These are phyloP conservation scores for Cacatua alba DNA, from an alignment of 2,113 vertebrate species.

Conservation along the genomic window DNA sequence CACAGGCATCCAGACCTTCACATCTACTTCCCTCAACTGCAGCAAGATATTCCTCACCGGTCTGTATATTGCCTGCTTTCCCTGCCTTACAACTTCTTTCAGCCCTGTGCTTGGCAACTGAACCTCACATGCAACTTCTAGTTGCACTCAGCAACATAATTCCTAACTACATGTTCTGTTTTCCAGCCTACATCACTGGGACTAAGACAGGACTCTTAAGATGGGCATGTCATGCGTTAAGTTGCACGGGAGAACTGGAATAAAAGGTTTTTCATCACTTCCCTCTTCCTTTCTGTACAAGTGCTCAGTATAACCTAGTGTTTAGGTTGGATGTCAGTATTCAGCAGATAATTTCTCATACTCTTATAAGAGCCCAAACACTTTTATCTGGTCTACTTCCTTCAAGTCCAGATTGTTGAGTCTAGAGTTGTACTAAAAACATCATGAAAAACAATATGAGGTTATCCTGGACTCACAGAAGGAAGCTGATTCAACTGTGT, in stretches of 20 bases:
- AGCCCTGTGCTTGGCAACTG: background rate
- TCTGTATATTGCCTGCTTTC: background rate
- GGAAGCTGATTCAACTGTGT: background rate
- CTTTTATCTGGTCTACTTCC: constrained; percentile 29
- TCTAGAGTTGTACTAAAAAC: constrained; percentile 8
- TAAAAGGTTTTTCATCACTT: background rate
- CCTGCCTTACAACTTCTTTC: background rate
- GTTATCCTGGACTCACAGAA: background rate
- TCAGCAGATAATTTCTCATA: background rate
- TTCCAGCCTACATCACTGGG: background rate
- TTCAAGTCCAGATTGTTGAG: constrained; percentile 1
- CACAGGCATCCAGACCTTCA: background rate
- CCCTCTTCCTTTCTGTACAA: background rate
- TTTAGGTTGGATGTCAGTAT: background rate
- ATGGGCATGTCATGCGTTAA: background rate
- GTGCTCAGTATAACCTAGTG: background rate
- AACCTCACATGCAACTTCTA: background rate
- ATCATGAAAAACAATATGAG: background rate
- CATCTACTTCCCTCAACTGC: background rate
- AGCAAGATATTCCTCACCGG: background rate
- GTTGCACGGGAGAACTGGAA: background rate
- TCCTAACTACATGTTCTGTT: background rate
- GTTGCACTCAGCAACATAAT: background rate
- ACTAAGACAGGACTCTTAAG: background rate
- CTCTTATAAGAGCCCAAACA: background rate